A percentile compares a stretch with the other conserved stretches of the same genome.
Conservation (phyloP, 1,140 invertebrate species). For the Pseudomyrmex sp. region DNA sequence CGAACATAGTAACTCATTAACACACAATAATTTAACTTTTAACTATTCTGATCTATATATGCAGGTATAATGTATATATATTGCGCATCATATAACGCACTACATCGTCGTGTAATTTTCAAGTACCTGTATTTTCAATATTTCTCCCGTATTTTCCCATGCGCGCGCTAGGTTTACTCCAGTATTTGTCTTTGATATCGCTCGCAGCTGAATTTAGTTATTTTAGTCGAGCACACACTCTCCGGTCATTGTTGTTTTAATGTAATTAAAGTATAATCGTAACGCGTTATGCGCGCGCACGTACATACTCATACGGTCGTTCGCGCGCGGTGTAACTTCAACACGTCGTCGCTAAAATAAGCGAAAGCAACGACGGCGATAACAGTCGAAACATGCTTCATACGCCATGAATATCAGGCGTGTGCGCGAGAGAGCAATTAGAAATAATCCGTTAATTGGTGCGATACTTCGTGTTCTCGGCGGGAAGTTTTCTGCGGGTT, state of each 20-base stretch:
- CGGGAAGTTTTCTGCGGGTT: conserved; percentile 26
- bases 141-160: neutral
- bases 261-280: conserved; percentile 6
- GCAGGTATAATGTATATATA: neutral
- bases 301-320: neutral
- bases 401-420: neutral
- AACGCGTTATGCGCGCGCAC: no score
- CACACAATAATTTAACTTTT: conserved; percentile 1
- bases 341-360: neutral
- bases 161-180: neutral
- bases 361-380: neutral
- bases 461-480: conserved; percentile 21
- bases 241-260: neutral
- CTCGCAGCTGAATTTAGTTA: no score
- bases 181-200: neutral
- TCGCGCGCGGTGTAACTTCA: neutral
- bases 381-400: conserved; percentile 21
- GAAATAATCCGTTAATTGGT: conserved; percentile 45
- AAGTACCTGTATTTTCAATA: neutral
- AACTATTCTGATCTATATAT: neutral
- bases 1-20: neutral
- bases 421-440: conserved; percentile 18
- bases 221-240: no score
- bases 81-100: neutral
- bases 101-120: neutral